phyloP scores from a whole-genome alignment of 2,113 vertebrate species.

The Pungitius pungitius region DNA sequence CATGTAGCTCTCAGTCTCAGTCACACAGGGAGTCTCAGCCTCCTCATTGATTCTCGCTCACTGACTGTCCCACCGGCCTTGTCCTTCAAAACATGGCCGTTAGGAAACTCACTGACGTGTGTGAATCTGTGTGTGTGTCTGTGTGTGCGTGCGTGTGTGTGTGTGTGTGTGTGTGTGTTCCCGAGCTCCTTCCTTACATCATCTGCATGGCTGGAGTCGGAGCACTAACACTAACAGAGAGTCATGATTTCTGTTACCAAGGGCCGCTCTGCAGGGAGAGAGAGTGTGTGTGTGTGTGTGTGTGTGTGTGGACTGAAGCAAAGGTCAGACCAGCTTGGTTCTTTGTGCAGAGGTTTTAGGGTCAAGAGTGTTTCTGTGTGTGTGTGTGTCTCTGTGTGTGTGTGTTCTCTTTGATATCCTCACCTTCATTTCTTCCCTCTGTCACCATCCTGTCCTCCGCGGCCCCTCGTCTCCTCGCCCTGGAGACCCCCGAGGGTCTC shows the following conservation, averaged over 20 bases:
- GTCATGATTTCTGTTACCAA: constrained; percentile 69
- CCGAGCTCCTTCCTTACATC: constrained; percentile 54
- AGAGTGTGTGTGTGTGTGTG: constrained; percentile 5
- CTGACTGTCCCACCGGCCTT: constrained; percentile 72
- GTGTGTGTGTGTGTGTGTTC: constrained; percentile 46
- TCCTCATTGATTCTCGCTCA: constrained; percentile 75
- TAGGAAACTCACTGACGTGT: constrained; percentile 51
- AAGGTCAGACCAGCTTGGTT: constrained; percentile 7
- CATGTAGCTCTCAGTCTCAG: constrained; percentile 42
- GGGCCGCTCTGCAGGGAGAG: constrained; percentile 48
- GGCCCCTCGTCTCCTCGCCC: background rate
- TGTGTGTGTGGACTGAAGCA: constrained; percentile 7
- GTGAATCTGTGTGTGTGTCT: constrained; percentile 45
- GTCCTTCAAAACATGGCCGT: constrained; percentile 73
- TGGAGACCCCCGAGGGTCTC: background rate
- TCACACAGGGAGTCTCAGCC: constrained; percentile 43
- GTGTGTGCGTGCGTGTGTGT: constrained; percentile 44
- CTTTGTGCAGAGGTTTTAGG: constrained; percentile 32
- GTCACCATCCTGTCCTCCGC: background rate
- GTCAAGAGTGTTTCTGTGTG: constrained; percentile 24
- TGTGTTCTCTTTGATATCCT: background rate
- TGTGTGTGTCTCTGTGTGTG: constrained; percentile 5
- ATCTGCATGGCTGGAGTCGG: constrained; percentile 62
- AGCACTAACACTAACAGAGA: constrained; percentile 64
- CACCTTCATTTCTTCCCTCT: background rate